phyloP scores from a whole-genome alignment of 2,888 invertebrate species.

The Meteorus cinctellus region DNA sequence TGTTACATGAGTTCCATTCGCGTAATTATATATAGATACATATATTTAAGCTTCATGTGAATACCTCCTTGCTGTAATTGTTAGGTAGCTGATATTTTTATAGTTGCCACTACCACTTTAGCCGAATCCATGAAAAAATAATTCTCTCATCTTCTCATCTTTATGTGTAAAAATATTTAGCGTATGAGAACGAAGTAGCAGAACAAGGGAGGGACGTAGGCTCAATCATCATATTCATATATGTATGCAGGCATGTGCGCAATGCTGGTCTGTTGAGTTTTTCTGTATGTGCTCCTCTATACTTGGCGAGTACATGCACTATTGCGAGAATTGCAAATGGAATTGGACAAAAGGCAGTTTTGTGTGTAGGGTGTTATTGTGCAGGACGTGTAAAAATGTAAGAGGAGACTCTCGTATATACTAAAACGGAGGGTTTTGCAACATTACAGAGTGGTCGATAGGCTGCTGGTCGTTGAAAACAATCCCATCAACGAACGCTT shows the following conservation, averaged over 20 bases:
- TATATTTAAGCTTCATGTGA: not conserved
- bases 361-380: slow-evolving; percentile 28
- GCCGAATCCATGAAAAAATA: slow-evolving; percentile 50
- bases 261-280: not conserved
- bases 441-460: slow-evolving; percentile 51
- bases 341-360: slow-evolving; percentile 65
- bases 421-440: slow-evolving; percentile 38
- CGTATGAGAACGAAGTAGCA: not conserved
- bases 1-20: not conserved
- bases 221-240: not conserved
- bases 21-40: not conserved
- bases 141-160: slow-evolving; percentile 27
- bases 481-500: slow-evolving; percentile 57
- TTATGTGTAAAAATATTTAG: not conserved
- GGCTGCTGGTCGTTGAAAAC: slow-evolving; percentile 56
- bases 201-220: not conserved
- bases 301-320: not conserved
- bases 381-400: slow-evolving; percentile 31
- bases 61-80: slow-evolving; percentile 62
- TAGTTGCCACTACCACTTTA: slow-evolving; percentile 67
- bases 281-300: not conserved
- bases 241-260: not conserved
- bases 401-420: slow-evolving; percentile 17
- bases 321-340: slow-evolving; percentile 64
- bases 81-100: slow-evolving; percentile 67